phyloP scores from a whole-genome alignment of 2,113 vertebrate genomes.

The Tupaia tana region DNA sequence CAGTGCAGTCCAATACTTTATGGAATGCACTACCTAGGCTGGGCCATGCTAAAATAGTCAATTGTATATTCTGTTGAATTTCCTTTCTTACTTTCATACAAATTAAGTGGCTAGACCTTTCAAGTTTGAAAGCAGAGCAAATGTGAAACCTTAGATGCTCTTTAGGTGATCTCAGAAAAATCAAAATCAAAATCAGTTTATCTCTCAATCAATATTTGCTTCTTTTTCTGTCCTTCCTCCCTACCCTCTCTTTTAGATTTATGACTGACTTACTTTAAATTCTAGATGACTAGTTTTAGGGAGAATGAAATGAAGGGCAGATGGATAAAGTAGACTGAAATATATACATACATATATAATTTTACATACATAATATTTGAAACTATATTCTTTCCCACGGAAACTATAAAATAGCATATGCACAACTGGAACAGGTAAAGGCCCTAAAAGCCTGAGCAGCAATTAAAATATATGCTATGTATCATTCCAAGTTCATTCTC shows the following conservation, averaged over 20 bases:
- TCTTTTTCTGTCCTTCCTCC: background rate
- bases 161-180: constrained; percentile 32
- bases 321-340: background rate
- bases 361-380: background rate
- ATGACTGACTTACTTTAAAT: constrained; percentile 52
- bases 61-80: constrained; percentile 17
- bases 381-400: background rate
- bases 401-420: background rate
- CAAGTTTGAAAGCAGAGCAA: constrained; percentile 28
- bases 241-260: background rate
- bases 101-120: constrained; percentile 24
- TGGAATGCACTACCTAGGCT: no score
- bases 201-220: background rate
- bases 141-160: background rate
- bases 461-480: constrained; percentile 22
- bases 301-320: constrained; percentile 17
- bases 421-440: background rate
- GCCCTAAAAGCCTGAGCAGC: background rate
- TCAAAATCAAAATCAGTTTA: constrained; percentile 27
- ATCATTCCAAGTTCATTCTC: background rate
- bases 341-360: no score
- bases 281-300: background rate
- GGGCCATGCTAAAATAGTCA: background rate
- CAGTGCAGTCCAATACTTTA: no score
- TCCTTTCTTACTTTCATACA: background rate